Evolutionary conservation across 1,140 invertebrate genomes (phyloP), one percentile per base, ranked within the genome.

Genomic region (Berghia stephanieae): DNA sequence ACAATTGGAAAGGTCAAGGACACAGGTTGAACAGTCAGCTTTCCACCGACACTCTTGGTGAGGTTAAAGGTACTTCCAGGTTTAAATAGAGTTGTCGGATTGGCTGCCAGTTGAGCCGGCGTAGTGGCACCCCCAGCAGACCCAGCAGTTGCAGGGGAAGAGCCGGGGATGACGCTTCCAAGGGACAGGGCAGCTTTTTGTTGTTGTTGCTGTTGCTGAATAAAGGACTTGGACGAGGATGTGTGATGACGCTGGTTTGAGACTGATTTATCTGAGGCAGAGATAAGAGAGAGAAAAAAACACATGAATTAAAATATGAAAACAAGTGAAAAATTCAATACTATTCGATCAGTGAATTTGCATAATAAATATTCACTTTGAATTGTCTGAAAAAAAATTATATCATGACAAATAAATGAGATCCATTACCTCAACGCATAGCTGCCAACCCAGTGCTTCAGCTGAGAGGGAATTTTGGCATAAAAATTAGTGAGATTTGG

Each of bases 1-100:
- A 83, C 76, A 38, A 86, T 72, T 3, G 84, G 84, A 75, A 86
- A 82, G n/a, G 82, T 86, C 24, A 86, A 63, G 0, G 84, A 85
- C 44, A 85, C 80, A 18, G 84, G 84, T 63, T 83, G 83, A 72
- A 86, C 77, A 16, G 82, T 82, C 24, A 86, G 38, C 69, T 86
- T 85, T 38, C 81, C 83, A 6, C 82, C 79, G 18, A 80, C 79
- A 42, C 71, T 66, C 70, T 84, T 85, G 16, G 71, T 40, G 76
- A 83, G 77, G 68, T 78, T 81, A 42, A 83, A 57, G 36, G 80
- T 83, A 16, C 52, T 44, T 24, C 79, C 80, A 13, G 81, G 83
- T 77, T 86, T 86, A n/a, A 86, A 79, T 52, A 82, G n/a, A n/a
- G 81, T 83, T 81, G 31, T 80, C 79, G 42, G 84, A 78, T 70